Evolutionary conservation across 2,888 invertebrate genomes (phyloP), one percentile per base, ranked within the genome.

Genomic region (Drosophila histrio): DNA sequence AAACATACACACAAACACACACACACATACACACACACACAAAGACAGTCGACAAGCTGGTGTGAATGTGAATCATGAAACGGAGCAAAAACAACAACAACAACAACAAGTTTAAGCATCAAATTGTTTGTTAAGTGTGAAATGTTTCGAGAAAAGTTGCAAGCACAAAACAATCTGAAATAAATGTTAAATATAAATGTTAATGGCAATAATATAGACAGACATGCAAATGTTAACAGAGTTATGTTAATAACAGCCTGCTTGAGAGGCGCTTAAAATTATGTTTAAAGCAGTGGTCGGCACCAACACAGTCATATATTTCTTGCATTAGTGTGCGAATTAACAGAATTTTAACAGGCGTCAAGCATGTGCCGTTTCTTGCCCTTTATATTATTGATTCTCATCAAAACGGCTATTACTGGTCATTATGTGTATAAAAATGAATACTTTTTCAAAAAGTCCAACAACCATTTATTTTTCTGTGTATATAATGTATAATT

Each of bases 41-140:
- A 15, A 6, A 21, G 9, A 17, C 36, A 22, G 6, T 3, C n/a
- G 22, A 41, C 36, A 15, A 54, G 50, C 38, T 56, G 24, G 13
- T 73, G 56, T 66, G 53, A 44, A 50, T 78, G 47, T 78, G 74
- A 74, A 74, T 74, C 75, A 74, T 59, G n/a, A 46, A 74, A 30
- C 43, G 38, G 11, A 32, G 47, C 22, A 69, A 19, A 15, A 50
- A 49, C 30, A 53, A 32, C 17, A 62, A 44, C 38, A 30, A 17
- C 26, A 53, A 49, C 32, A 71, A 39, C 13, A 52, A 38, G 24
- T 44, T 57, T 22, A 34, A 50, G 13, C 71, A 58, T 63, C 39
- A 15, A 32, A 22, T 43, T 54, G 32, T 63, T 58, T 53, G 52
- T 43, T 34, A 46, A 58, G 67, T 67, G 47, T 44, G 22, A 53